Conservation (phyloP, 2,113 vertebrate species). For the Cinclus cinclus region DNA sequence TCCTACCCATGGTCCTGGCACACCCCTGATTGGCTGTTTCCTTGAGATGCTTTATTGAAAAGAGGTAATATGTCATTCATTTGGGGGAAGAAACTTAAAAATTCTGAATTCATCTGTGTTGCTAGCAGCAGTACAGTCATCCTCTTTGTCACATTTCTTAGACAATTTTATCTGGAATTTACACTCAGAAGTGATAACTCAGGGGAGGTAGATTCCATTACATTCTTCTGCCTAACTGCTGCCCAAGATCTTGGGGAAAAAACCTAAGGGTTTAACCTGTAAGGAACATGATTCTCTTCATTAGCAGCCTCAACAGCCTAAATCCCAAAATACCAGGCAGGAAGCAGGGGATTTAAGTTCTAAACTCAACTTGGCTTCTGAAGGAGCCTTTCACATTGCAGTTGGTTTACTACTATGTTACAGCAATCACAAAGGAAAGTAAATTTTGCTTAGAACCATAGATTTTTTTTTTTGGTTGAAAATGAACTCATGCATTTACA, state of each 20-base stretch:
- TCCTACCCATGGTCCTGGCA: neutral
- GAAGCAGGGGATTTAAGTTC: neutral
- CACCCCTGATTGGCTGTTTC: neutral
- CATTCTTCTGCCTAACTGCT: neutral
- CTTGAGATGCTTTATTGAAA: neutral
- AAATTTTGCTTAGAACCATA: neutral
- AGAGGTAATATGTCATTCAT: neutral
- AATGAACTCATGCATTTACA: neutral
- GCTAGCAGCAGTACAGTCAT: neutral
- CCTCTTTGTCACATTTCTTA: neutral
- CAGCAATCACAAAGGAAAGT: neutral
- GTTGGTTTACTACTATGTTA: neutral
- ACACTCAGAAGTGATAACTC: neutral
- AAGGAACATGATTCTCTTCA: neutral
- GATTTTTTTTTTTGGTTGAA: neutral
- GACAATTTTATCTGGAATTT: neutral
- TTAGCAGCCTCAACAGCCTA: neutral
- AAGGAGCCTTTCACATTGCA: neutral
- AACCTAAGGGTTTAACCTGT: rapidly evolving
- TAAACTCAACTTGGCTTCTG: neutral
- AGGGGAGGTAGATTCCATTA: neutral
- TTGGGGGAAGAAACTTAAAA: neutral
- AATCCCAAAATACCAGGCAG: neutral
- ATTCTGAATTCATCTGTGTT: neutral
- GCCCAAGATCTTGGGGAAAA: neutral